These are phyloP conservation scores for Tigriopus californicus DNA, from an alignment of 2,888 invertebrate species.

Conservation along the genomic window DNA sequence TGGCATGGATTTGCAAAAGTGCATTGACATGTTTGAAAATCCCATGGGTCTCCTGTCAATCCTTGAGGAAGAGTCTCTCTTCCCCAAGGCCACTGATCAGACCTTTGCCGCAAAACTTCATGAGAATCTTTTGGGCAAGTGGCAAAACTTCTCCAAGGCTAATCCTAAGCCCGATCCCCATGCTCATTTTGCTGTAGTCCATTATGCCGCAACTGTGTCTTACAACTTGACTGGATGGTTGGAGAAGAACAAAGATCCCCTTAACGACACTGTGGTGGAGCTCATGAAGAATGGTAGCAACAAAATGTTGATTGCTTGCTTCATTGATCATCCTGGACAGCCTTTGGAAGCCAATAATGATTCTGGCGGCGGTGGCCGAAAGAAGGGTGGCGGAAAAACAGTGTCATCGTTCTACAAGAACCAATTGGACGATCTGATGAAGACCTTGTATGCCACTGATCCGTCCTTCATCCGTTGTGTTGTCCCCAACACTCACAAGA, in stretches of 20 bases:
- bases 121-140: conserved; percentile 98
- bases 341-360: conserved; percentile 43
- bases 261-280: conserved; percentile 97
- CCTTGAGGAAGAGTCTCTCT: conserved; percentile 99
- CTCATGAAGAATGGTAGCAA: conserved; percentile 82
- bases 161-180: conserved; percentile 90
- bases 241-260: conserved; percentile 99
- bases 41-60: conserved; percentile 94
- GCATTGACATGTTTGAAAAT: conserved; percentile 91
- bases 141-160: conserved; percentile 86
- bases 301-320: conserved; percentile 70
- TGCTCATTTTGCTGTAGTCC: conserved; percentile 95
- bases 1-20: conserved; percentile 47
- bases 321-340: conserved; percentile 84
- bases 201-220: conserved; percentile 66
- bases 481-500: conserved; percentile 96
- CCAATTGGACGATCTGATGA: conserved; percentile 96
- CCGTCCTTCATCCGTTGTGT: conserved; percentile 99
- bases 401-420: conserved; percentile 85
- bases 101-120: conserved; percentile 97
- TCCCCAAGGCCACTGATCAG: conserved; percentile 97
- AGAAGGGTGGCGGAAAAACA: conserved; percentile 97
- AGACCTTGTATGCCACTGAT: conserved; percentile 81
- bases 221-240: conserved; percentile 98
- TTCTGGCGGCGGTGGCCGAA: conserved; percentile 53